A percentile compares a stretch with the other conserved stretches of the same genome.
Conservation (phyloP, 2,888 invertebrate species). For the Chrysodeixis includens region DNA sequence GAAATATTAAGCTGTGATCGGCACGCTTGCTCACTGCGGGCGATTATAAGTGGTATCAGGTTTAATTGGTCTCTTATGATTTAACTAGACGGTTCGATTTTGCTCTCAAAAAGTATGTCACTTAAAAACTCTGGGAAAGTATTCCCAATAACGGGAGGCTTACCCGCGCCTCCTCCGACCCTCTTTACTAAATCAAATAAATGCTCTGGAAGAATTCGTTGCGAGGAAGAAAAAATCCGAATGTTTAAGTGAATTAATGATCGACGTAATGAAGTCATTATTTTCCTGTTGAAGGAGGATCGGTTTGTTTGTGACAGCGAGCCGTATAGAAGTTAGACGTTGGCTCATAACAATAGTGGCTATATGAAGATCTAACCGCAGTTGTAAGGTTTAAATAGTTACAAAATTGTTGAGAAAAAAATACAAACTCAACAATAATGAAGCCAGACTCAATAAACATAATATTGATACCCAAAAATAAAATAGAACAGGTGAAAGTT, state of each 20-base stretch:
- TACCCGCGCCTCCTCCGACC: conserved; percentile 21
- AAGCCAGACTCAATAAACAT: not conserved
- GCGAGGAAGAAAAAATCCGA: conserved; percentile 36
- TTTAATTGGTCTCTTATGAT: not conserved
- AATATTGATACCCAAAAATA: not conserved
- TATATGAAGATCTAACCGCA: not conserved
- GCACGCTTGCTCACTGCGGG: too few species aligned
- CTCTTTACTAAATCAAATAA: conserved; percentile 47
- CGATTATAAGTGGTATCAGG: not conserved
- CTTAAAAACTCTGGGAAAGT: conserved; percentile 14
- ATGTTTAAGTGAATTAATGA: conserved; percentile 51
- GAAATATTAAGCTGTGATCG: too few species aligned
- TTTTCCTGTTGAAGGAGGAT: conserved; percentile 26
- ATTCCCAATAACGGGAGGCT: conserved; percentile 5
- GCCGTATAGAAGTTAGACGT: not conserved
- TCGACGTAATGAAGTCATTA: conserved; percentile 38
- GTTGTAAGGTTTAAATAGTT: too few species aligned
- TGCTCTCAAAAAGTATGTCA: not conserved
- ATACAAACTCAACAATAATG: too few species aligned
- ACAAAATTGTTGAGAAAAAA: too few species aligned
- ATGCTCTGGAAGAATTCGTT: conserved; percentile 29
- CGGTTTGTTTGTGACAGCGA: conserved; percentile 14
- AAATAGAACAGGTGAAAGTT: too few species aligned
- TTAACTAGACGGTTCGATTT: conserved; percentile 1
- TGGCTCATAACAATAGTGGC: not conserved